These are phyloP conservation scores for Pundamilia nyererei DNA, from an alignment of 2,113 vertebrate species.

Conservation along the genomic window DNA sequence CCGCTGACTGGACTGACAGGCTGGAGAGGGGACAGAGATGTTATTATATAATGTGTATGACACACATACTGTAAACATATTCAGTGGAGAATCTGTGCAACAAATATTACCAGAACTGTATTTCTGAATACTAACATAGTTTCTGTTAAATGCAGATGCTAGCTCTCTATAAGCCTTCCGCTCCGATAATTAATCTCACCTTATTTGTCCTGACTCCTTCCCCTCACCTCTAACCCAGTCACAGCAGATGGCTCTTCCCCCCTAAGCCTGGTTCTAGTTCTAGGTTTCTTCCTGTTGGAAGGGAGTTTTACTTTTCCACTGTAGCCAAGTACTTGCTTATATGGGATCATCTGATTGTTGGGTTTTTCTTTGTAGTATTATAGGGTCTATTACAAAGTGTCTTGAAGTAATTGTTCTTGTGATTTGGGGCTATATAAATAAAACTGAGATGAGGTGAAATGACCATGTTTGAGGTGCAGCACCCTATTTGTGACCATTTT, in stretches of 20 bases:
- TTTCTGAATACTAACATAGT: neutral
- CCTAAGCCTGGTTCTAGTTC: neutral
- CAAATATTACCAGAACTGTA: neutral
- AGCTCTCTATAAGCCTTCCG: neutral
- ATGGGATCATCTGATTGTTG: neutral
- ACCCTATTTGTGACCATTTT: neutral
- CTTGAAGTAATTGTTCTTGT: neutral
- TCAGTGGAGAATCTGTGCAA: neutral
- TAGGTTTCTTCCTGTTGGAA: neutral
- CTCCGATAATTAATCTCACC: neutral
- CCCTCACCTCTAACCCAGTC: neutral
- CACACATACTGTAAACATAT: neutral
- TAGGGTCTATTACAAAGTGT: neutral
- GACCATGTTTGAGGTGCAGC: neutral
- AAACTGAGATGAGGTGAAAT: neutral
- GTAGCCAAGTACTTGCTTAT: neutral
- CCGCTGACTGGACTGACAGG: conserved; percentile 24
- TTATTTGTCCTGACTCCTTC: neutral
- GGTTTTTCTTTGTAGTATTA: neutral
- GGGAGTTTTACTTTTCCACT: neutral
- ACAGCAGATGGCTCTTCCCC: neutral
- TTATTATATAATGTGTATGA: neutral
- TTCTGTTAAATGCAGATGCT: neutral
- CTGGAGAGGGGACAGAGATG: neutral
- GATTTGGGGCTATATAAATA: neutral